Base-by-base conservation (phyloP, 2,888 invertebrate genomes). In the Lithodes maja region DNA sequence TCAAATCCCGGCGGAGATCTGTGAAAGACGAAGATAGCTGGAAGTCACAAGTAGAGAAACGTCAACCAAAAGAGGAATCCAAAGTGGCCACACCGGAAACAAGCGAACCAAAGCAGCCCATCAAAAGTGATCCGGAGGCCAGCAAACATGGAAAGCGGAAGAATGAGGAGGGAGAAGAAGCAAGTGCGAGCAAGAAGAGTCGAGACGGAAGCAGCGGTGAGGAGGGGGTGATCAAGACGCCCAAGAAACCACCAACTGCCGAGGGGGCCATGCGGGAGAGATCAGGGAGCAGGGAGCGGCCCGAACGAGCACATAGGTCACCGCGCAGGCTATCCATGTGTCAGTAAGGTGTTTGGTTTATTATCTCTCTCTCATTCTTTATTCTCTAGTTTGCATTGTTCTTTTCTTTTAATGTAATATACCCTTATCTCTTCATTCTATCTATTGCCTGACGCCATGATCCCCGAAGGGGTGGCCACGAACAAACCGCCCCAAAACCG, bases 291-390 rank as follows among this genome's bases (percentile, higher is more conserved):
- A 81, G 90, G 71, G 90, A 90, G 17, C 84, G 90, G 55, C 90
- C 90, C 0, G 90, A 90, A 50, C 84, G 90, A 33, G 85, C 87
- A 68, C 90, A 90, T 75, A 87, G 90, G 5, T 90, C 90, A 2
- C 90, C 90, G 2, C 85, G 90, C 74, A 80, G 90, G 80, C 68
- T 90, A 2, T 90, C 90, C 33, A 90, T 90, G 90, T 90, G 90
- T 82, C 90, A 90, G 85, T 90, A 71, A 84, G 52, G 55, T 50
- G 50, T 15, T 12, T 33, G 33, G 33, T 33, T 33, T 33, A 54
- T n/a, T 12, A 17, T 79, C 53, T 15, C 17, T 54, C 53, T 53
- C 9, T 7, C 53, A 53, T 79, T 33, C 33, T 33, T 33, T 15
- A 15, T 50, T 79, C 5, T 9, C 2, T 79, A 17, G n/a, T 3